phyloP scores from a whole-genome alignment of 2,797 vertebrate species.

The Spheniscus humboldti region DNA sequence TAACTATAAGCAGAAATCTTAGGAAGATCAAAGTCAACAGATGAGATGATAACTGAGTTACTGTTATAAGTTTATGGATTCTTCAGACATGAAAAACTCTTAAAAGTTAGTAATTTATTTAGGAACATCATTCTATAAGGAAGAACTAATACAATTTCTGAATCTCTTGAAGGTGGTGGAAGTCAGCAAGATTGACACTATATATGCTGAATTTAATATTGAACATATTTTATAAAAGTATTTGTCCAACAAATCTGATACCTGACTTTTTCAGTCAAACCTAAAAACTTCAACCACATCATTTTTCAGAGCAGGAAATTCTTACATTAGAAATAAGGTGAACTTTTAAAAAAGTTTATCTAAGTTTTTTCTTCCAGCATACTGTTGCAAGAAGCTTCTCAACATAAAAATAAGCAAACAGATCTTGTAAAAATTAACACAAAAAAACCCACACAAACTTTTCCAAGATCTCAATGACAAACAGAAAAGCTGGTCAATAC shows the following conservation, averaged over 20 bases:
- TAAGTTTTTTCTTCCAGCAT: not conserved
- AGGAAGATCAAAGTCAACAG: not conserved
- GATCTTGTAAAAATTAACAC: not conserved
- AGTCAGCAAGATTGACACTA: not conserved
- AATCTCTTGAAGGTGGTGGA: not conserved
- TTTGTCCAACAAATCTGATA: not conserved
- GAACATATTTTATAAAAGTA: not conserved
- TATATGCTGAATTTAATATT: not conserved
- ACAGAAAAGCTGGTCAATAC: not conserved
- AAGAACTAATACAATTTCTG: not conserved
- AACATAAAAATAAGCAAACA: not conserved
- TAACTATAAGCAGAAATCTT: not conserved
- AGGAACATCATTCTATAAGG: not conserved
- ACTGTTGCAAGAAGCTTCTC: not conserved
- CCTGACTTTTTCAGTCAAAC: not conserved
- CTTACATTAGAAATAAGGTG: not conserved
- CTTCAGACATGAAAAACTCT: not conserved
- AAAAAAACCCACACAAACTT: not conserved
- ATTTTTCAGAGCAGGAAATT: not conserved
- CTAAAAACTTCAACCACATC: not conserved
- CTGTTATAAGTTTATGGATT: accelerated
- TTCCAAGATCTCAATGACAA: not conserved
- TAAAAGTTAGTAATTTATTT: not conserved
- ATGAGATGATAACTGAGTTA: not conserved
- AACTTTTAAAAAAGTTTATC: not conserved